phyloP scores from a whole-genome alignment of 2,113 vertebrate species.

The Bettongia penicillata region DNA sequence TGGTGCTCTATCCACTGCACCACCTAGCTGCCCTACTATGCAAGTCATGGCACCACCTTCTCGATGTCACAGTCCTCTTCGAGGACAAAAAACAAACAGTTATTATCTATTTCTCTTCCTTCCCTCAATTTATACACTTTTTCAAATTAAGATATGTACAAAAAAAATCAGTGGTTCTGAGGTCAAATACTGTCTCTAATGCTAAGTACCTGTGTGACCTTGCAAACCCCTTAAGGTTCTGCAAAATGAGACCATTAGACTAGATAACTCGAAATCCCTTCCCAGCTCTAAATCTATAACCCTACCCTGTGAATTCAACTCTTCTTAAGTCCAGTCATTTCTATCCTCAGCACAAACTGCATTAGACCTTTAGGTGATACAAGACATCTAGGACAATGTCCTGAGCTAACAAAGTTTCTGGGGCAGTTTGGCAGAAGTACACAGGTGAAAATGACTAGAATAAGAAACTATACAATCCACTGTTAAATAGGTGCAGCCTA shows the following conservation, averaged over 20 bases:
- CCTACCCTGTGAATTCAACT: neutral
- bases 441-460: neutral
- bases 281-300: neutral
- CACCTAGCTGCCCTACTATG: no score
- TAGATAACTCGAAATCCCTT: neutral
- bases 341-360: neutral
- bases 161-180: neutral
- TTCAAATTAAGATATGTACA: neutral
- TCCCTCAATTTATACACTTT: neutral
- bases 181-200: neutral
- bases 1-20: no score
- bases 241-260: neutral
- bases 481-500: neutral
- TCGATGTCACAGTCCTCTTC: no score
- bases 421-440: neutral
- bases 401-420: neutral
- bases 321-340: neutral
- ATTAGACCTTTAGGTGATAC: neutral
- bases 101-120: neutral
- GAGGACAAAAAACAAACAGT: no score
- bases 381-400: neutral
- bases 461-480: neutral
- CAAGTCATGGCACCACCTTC: neutral
- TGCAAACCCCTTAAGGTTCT: neutral
- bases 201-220: neutral